A percentile compares a stretch with the other conserved stretches of the same genome.
phyloP scores from a whole-genome alignment of 2,797 vertebrate species.

The Xiphophorus birchmanni region DNA sequence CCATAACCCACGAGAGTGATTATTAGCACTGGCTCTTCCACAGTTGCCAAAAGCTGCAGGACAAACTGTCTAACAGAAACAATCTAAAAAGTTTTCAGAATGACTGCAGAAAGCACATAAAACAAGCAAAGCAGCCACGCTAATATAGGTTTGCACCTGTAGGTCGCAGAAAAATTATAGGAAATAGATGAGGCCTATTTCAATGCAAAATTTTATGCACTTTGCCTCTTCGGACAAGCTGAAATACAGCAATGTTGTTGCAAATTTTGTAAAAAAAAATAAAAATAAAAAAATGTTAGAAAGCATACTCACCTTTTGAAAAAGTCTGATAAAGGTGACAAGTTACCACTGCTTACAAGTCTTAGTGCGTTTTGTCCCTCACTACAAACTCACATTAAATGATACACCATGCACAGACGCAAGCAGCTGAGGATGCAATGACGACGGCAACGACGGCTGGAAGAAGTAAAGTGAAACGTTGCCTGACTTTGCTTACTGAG shows the following conservation, averaged over 20 bases:
- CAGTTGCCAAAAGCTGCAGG: background rate
- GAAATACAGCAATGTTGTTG: too few relatives aligned
- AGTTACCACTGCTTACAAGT: too few relatives aligned
- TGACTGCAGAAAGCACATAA: background rate
- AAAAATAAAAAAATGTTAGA: too few relatives aligned
- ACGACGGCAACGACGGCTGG: background rate
- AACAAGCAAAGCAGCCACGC: background rate
- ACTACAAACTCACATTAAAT: background rate
- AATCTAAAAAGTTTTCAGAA: background rate
- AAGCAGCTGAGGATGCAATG: background rate
- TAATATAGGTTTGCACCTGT: background rate
- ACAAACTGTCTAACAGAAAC: background rate
- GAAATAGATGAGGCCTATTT: too few relatives aligned
- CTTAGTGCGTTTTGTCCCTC: too few relatives aligned
- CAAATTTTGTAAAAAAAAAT: too few relatives aligned
- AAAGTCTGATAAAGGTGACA: too few relatives aligned
- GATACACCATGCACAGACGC: background rate
- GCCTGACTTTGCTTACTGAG: constrained; percentile 89
- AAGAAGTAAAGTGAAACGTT: constrained; percentile 28
- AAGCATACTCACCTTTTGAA: too few relatives aligned
- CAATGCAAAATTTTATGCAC: too few relatives aligned
- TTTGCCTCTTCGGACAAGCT: too few relatives aligned
- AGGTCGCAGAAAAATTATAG: too few relatives aligned
- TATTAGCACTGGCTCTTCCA: background rate
- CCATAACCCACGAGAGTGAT: background rate